A percentile compares a stretch with the other conserved stretches of the same genome.
These are phyloP conservation scores for Adoxophyes honmai DNA, from an alignment of 1,140 invertebrate genomes.

Conservation along the genomic window DNA sequence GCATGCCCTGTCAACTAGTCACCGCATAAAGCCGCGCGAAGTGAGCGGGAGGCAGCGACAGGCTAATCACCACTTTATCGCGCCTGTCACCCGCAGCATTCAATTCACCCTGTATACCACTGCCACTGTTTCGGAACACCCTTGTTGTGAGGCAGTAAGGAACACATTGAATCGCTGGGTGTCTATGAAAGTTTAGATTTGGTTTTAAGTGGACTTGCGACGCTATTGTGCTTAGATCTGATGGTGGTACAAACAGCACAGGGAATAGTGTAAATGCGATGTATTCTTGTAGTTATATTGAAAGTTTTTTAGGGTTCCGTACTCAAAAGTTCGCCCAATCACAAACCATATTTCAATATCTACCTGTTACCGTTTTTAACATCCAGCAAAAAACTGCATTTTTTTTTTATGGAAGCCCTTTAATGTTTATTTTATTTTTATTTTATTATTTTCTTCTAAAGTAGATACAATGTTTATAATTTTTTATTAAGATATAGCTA, in stretches of 20 bases:
- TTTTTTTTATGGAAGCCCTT: no score
- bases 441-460: no score
- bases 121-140: constrained; percentile 13
- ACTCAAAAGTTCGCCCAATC: no score
- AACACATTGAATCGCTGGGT: constrained; percentile 1
- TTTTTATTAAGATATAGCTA: no score
- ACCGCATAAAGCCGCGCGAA: constrained; percentile 7
- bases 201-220: not conserved
- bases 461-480: no score
- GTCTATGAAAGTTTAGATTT: not conserved
- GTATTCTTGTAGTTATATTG: no score
- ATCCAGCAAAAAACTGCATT: no score
- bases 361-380: no score
- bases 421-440: no score
- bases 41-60: constrained; percentile 41
- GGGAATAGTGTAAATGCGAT: not conserved
- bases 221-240: not conserved
- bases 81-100: constrained; percentile 45
- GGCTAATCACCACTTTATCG: constrained; percentile 62
- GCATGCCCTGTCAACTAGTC: no score
- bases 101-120: constrained; percentile 31
- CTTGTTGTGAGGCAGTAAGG: constrained; percentile 22
- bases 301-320: no score
- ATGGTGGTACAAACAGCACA: not conserved
- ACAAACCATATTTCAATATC: no score